Evolutionary conservation across 2,113 vertebrate genomes (phyloP).

Genomic region (Gobius niger): DNA sequence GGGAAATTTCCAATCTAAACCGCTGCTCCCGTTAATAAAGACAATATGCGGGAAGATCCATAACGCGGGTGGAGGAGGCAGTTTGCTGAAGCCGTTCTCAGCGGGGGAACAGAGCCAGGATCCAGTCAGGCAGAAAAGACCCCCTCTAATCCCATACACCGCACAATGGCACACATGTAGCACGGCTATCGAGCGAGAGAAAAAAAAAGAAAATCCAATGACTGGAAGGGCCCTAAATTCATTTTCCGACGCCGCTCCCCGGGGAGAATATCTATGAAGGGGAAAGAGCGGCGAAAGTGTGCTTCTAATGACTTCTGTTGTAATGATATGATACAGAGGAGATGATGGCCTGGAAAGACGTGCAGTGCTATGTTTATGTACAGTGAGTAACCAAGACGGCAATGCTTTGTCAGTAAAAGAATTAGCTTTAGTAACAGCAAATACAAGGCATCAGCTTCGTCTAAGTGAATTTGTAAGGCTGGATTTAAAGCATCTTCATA

Average conservation of each 20-base stretch:
- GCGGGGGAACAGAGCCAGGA: constrained; percentile 48
- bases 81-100: constrained; percentile 33
- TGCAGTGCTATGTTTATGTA: constrained; percentile 30
- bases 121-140: constrained; percentile 70
- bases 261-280: constrained; percentile 53
- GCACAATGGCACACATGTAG: constrained; percentile 60
- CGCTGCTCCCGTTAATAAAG: constrained; percentile 36
- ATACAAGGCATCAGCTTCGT: no score
- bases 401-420: no score
- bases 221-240: constrained; percentile 61
- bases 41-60: constrained; percentile 28
- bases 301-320: constrained; percentile 59
- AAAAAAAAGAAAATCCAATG: constrained; percentile 57
- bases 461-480: no score
- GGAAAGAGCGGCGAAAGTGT: constrained; percentile 13
- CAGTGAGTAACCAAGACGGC: no score
- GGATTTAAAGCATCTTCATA: no score
- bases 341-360: constrained; percentile 51
- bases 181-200: constrained; percentile 53
- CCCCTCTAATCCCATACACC: constrained; percentile 58
- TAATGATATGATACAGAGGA: constrained; percentile 61
- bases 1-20: constrained; percentile 32
- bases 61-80: constrained; percentile 20
- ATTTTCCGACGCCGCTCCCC: constrained; percentile 53
- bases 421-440: no score